Evolutionary conservation across 2,888 invertebrate species (phyloP), one percentile per base, ranked within the genome.

Genomic region (Caenorhabditis panamensis): DNA sequence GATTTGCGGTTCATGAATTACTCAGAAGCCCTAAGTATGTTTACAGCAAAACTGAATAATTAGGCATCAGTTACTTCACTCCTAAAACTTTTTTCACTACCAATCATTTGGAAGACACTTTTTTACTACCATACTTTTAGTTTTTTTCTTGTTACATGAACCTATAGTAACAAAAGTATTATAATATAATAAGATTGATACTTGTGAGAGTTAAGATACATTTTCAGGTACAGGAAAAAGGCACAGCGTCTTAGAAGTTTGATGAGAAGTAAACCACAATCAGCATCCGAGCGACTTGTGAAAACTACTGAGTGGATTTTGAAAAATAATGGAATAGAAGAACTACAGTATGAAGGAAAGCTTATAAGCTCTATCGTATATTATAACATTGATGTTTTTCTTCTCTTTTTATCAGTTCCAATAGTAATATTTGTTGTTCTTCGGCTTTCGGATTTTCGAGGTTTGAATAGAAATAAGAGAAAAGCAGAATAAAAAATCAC

Each of bases 291-390:
- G 47, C 71, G 75, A 59, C 67, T 85, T 22, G 59, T 85, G 20
- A 79, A 83, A 41, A 77, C 71, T 9, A 82, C 83, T 3, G 77
- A 85, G 41, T 84, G 84, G 75, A 84, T 84, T 9, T 44, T 85
- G 44, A 67, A 69, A 18, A 85, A 85, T 37, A 79, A 79, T 2
- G 85, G 85, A 37, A 49, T 82, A 1, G 79, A 81, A 44, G 82
- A 84, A 31, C 61, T 84, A 4, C 68, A 82, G 22, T 75, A 61
- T 26, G 82, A 79, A 16, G 77, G 81, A 44, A 77, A 66, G 28
- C 31, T 77, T 67, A 13, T 82, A 31, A 64, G 68, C 28, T 28
- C 56, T 2, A 51, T 67, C 37, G 72, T 64, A 13, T 75, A 51
- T 41, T 64, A 75, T 16, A 79, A 79, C 61, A 28, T 79, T n/a